These are phyloP conservation scores for Pomacea canaliculata DNA, from an alignment of 2,888 invertebrate species.

Conservation along the genomic window DNA sequence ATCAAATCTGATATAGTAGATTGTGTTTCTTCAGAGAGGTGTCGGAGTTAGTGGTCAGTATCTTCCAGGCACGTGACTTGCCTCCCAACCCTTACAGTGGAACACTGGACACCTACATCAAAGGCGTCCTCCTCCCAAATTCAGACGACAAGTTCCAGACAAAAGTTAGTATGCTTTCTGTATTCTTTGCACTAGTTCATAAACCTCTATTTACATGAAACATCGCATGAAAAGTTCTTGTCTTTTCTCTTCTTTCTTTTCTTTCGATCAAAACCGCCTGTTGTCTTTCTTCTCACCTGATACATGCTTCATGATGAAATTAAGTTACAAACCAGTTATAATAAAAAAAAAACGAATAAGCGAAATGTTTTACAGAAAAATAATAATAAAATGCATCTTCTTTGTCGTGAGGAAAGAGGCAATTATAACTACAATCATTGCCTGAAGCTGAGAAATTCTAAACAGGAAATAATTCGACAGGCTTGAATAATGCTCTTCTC, in stretches of 20 bases:
- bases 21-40: conserved; percentile 71
- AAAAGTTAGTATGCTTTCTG: conserved; percentile 64
- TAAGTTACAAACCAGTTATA: too few species aligned
- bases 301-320: neutral
- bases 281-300: conserved; percentile 1
- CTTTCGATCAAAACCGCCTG: neutral
- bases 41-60: conserved; percentile 77
- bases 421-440: too few species aligned
- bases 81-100: conserved; percentile 73
- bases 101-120: conserved; percentile 81
- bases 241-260: neutral
- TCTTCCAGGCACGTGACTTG: conserved; percentile 83
- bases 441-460: too few species aligned
- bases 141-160: conserved; percentile 68
- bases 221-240: neutral
- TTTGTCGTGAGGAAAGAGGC: too few species aligned
- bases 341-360: too few species aligned
- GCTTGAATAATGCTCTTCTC: too few species aligned
- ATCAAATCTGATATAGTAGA: too few species aligned
- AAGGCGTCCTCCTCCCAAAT: conserved; percentile 82
- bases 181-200: neutral
- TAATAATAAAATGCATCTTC: too few species aligned
- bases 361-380: too few species aligned
- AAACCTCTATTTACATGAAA: too few species aligned
- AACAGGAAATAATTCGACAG: too few species aligned